Evolutionary conservation across 2,888 invertebrate species (phyloP), one percentile per base, ranked within the genome.

Genomic region (Tinea semifulvella): DNA sequence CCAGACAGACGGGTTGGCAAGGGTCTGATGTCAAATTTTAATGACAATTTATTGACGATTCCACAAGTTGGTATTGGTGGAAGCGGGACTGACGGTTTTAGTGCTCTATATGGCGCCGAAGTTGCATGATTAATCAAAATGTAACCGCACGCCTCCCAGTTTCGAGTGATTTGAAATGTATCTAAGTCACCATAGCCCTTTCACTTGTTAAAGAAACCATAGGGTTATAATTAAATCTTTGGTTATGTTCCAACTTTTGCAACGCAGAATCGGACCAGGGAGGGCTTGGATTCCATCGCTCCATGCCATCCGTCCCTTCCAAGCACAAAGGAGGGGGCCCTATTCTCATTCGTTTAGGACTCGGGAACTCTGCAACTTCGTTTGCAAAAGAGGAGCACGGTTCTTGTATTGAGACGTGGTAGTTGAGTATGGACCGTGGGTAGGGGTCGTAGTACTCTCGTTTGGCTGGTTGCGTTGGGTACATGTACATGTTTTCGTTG

Each of bases 251-350:
- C 40, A 92, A 85, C 63, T 93, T 92, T 56, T 90, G 90, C 17
- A 92, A 74, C 13, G 89, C 87, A 0, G 90, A 89, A 57, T 94
- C 93, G 0, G 92, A 92, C 92, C 93, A 93, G 0, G 92, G 91
- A 0, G 92, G 91, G 61, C 90, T 91, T 17, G 91, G 91, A 68
- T 90, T 92, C 92, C 92, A 92, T 48, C 92, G 87, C 53, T 92
- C 92, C 73, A 91, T 89, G 31, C 90, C 84, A 50, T 91, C 91
- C 17, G 90, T 87, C n/a, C 74, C 76, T 19, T 77, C 80, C 18
- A 69, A 45, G 17, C 63, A 57, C 2, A 68, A 51, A 4, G 68
- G 60, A 0, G 62, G 60, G 18, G 66, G 63, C 0, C 66, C 62
- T 10, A 74, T 48, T 1, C 77, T 63, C 75, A 74, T 77, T 17